Conservation (phyloP, 2,113 vertebrate species). For the Anser brachyrhynchus region DNA sequence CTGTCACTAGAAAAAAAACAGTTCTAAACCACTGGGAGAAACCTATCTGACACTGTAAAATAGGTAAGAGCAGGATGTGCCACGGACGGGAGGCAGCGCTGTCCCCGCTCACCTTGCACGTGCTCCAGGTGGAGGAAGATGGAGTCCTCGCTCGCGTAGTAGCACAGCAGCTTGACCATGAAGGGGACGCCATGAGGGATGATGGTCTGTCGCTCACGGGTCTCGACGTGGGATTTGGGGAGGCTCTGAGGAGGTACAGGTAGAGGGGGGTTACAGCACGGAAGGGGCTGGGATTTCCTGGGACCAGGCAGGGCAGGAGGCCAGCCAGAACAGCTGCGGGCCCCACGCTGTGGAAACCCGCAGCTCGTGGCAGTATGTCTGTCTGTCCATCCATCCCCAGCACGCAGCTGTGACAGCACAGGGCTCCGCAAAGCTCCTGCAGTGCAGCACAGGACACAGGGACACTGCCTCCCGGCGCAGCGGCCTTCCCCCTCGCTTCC, state of each 20-base stretch:
- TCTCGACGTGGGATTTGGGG: conserved; percentile 87
- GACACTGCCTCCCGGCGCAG: no score
- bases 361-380: neutral
- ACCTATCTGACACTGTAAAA: neutral
- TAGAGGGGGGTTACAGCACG: neutral
- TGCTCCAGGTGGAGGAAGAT: conserved; percentile 95
- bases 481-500: no score
- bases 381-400: neutral
- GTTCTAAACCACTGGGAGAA: neutral
- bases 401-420: neutral
- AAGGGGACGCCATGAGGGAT: conserved; percentile 95
- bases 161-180: conserved; percentile 92
- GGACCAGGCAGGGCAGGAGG: neutral
- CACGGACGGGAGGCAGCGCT: neutral
- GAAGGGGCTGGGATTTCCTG: neutral
- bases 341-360: neutral
- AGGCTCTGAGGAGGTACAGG: conserved; percentile 81
- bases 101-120: conserved; percentile 83
- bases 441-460: neutral
- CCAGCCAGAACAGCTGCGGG: neutral
- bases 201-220: conserved; percentile 87
- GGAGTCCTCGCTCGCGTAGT: conserved; percentile 92
- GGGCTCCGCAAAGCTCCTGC: neutral
- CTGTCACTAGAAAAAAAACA: neutral
- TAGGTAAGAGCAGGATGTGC: neutral